phyloP scores from a whole-genome alignment of 2,888 invertebrate genomes.

The Xestobium rufovillosum region DNA sequence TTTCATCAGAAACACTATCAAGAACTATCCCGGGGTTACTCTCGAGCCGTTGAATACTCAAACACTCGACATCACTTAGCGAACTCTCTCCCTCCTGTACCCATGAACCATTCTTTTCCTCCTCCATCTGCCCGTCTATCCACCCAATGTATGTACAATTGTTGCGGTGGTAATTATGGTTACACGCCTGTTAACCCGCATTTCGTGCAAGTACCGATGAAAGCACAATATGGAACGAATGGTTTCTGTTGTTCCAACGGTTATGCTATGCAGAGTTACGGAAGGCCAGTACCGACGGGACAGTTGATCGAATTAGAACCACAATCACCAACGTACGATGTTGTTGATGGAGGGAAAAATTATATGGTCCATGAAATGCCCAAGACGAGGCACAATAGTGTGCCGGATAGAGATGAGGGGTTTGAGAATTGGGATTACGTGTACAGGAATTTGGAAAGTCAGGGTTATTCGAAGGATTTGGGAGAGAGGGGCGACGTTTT shows the following conservation, averaged over 20 bases:
- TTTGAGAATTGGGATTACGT: slow-evolving; percentile 77
- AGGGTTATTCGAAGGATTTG: slow-evolving; percentile 60
- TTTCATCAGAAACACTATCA: slow-evolving; percentile 42
- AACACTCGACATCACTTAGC: slow-evolving; percentile 6
- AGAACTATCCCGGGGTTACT: slow-evolving; percentile 27
- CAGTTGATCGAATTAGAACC: slow-evolving; percentile 61
- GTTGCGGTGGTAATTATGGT: no score
- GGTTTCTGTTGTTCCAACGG: slow-evolving; percentile 39
- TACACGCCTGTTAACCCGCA: neutral
- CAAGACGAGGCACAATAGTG: slow-evolving; percentile 32
- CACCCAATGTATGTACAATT: neutral
- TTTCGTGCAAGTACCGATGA: slow-evolving; percentile 14
- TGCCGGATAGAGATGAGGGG: slow-evolving; percentile 49
- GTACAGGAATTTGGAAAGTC: slow-evolving; percentile 66
- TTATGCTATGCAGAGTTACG: slow-evolving; percentile 32
- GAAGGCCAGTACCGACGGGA: slow-evolving; percentile 56
- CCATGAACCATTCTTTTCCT: slow-evolving; percentile 32
- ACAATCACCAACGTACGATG: slow-evolving; percentile 34
- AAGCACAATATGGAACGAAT: slow-evolving; percentile 35
- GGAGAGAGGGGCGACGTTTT: slow-evolving; percentile 59
- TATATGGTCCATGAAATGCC: slow-evolving; percentile 7
- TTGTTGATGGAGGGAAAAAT: slow-evolving; percentile 28
- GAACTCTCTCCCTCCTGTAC: slow-evolving; percentile 22
- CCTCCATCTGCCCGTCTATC: slow-evolving; percentile 22
- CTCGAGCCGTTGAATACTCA: slow-evolving; percentile 20